Evolutionary conservation across 2,888 invertebrate genomes (phyloP).

Genomic region (Acanthacorydalis orientalis): DNA sequence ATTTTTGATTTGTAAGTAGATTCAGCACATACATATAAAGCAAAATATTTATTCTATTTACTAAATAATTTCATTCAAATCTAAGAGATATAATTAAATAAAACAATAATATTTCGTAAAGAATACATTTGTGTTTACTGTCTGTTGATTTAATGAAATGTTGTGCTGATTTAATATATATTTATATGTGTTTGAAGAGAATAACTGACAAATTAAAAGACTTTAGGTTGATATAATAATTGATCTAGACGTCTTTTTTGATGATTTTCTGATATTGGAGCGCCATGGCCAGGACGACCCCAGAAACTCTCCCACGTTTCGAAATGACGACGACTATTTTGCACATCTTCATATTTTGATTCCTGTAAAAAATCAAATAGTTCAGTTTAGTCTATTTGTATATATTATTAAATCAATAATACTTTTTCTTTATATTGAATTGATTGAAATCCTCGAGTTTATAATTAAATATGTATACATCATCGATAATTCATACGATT

Average conservation of each 20-base stretch:
- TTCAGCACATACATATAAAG: too few species aligned
- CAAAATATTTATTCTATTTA: too few species aligned
- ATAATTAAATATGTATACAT: too few species aligned
- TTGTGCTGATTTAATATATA: background rate
- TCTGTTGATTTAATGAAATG: background rate
- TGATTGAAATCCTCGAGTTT: too few species aligned
- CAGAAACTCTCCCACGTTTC: slow-evolving; percentile 60
- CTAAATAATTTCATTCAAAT: too few species aligned
- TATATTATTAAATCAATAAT: background rate
- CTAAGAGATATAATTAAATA: too few species aligned
- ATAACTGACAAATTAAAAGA: background rate
- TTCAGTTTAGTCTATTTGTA: background rate
- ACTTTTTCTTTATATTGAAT: too few species aligned
- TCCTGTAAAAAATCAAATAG: slow-evolving; percentile 27
- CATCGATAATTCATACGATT: too few species aligned
- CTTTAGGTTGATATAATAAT: slow-evolving; percentile 17
- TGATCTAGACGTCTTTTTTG: slow-evolving; percentile 20
- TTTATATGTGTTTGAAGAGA: background rate
- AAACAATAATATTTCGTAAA: too few species aligned
- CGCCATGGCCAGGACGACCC: slow-evolving; percentile 65
- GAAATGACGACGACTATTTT: slow-evolving; percentile 51
- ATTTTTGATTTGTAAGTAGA: too few species aligned
- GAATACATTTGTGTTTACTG: too few species aligned
- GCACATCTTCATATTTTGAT: slow-evolving; percentile 40
- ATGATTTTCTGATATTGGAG: slow-evolving; percentile 19